Evolutionary conservation across 37 sponge, comb jelly and placozoan genomes (phyloP).

Genomic region (Beroe forskalii): DNA sequence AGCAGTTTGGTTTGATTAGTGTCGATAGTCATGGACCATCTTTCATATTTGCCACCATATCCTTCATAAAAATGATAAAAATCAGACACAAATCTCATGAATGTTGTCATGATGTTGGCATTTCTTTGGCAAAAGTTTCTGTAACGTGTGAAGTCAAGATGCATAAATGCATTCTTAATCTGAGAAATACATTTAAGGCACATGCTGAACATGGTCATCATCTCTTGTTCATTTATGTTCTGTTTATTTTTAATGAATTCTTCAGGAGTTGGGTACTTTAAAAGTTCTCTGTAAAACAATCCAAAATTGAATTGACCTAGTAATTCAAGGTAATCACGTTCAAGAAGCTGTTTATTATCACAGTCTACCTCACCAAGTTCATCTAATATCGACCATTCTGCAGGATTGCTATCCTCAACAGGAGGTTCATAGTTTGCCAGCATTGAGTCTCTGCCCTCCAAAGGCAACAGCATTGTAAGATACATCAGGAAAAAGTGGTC

Average conservation of each 20-base stretch:
- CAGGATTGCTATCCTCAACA: constrained; percentile 36
- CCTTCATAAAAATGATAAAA: constrained; percentile 44
- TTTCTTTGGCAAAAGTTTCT: constrained; percentile 58
- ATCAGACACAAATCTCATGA: constrained; percentile 45
- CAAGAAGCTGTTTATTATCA: constrained; percentile 30
- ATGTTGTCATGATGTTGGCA: constrained; percentile 57
- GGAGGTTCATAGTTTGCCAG: constrained; percentile 57
- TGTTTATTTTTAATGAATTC: constrained; percentile 42
- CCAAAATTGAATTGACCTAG: constrained; percentile 59
- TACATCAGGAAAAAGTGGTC: constrained; percentile 59
- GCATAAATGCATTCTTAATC: constrained; percentile 23
- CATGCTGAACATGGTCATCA: constrained; percentile 62
- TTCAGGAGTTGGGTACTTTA: constrained; percentile 23
- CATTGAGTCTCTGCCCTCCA: constrained; percentile 24
- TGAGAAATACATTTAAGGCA: constrained; percentile 37
- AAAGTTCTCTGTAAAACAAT: constrained; percentile 51
- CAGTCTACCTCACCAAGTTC: constrained; percentile 56
- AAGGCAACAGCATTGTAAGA: constrained; percentile 6
- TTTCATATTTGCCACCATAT: constrained; percentile 15
- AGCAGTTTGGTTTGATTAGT: constrained; percentile 14
- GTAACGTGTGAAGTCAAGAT: constrained; percentile 60
- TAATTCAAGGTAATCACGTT: constrained; percentile 49
- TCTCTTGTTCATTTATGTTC: constrained; percentile 6
- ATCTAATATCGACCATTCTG: constrained; percentile 44
- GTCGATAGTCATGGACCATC: constrained; percentile 16